Conservation (phyloP, 2,888 invertebrate species). For the Ecliptopera silaceata region DNA sequence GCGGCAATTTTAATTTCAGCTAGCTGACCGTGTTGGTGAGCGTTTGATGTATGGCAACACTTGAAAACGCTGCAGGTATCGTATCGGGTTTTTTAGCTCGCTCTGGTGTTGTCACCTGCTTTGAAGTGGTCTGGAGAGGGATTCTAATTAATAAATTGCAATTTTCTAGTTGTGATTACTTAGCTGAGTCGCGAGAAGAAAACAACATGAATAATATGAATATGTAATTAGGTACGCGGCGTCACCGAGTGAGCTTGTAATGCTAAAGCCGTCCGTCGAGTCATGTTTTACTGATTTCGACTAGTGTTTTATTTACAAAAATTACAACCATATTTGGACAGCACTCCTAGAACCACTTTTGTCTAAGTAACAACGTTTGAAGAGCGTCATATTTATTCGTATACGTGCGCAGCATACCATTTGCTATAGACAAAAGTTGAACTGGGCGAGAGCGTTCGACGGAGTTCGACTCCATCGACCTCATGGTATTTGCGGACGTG, state of each 20-base stretch:
- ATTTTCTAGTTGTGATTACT: constrained; percentile 5
- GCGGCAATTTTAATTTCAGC: constrained; percentile 77
- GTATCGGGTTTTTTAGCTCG: constrained; percentile 28
- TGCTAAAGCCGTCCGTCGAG: constrained; percentile 17
- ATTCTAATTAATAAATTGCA: constrained; percentile 10
- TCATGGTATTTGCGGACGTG: constrained; percentile 80
- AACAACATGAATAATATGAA: constrained; percentile 23
- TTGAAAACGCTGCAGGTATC: constrained; percentile 43
- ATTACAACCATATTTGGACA: constrained; percentile 39
- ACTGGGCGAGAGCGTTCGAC: constrained; percentile 61
- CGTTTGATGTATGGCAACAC: constrained; percentile 73
- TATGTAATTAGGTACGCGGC: constrained; percentile 14
- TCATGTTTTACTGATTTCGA: constrained; percentile 32
- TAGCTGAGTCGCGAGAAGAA: constrained; percentile 3
- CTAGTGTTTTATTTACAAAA: constrained; percentile 41
- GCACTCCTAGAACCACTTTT: constrained; percentile 41
- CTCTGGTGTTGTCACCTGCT: constrained; percentile 26
- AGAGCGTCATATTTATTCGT: constrained; percentile 43
- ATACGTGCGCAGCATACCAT: constrained; percentile 40
- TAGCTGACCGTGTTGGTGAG: constrained; percentile 68
- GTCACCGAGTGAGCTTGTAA: constrained; percentile 19
- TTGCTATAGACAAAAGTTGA: constrained; percentile 53
- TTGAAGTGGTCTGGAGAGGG: constrained; percentile 11
- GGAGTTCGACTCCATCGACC: constrained; percentile 74
- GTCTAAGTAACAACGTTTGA: constrained; percentile 42